These are phyloP conservation scores for Cyclopterus lumpus DNA, from an alignment of 2,797 vertebrate genomes.

Conservation along the genomic window DNA sequence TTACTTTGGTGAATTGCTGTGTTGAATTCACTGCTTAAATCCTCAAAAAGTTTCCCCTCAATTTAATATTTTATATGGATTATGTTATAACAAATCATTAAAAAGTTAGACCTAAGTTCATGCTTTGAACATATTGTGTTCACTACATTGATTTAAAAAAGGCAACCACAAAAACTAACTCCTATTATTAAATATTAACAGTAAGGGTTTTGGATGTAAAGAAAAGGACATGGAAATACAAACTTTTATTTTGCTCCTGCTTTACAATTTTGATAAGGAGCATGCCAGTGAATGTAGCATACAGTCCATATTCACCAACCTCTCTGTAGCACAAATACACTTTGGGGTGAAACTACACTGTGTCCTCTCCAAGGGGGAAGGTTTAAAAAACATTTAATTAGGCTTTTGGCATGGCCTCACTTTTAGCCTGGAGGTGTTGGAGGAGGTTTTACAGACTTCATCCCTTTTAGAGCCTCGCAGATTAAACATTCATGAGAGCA, in stretches of 20 bases:
- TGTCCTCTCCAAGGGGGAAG: constrained; percentile 77
- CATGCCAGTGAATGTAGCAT: constrained; percentile 3
- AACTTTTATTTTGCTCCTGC: neutral
- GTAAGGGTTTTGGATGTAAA: neutral
- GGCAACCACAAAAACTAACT: neutral
- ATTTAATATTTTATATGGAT: neutral
- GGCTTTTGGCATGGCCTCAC: constrained; percentile 80
- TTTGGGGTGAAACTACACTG: constrained; percentile 62
- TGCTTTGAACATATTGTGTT: neutral
- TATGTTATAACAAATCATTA: neutral
- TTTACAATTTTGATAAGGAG: neutral
- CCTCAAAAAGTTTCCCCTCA: constrained; percentile 1
- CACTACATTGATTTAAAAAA: neutral
- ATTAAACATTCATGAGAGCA: constrained; percentile 83
- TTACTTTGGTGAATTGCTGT: neutral
- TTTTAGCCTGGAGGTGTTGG: constrained; percentile 80
- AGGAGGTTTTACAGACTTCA: constrained; percentile 78
- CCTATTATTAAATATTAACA: neutral
- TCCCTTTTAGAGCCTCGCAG: constrained; percentile 71
- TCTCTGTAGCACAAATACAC: constrained; percentile 45
- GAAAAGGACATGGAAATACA: neutral
- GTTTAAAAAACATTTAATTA: constrained; percentile 84
- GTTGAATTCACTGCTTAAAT: constrained; percentile 3
- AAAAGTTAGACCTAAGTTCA: neutral
- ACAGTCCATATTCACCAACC: constrained; percentile 48